A percentile compares a stretch with the other conserved stretches of the same genome.
phyloP scores from a whole-genome alignment of 2,888 invertebrate species.

The Drosophila subsilvestris region DNA sequence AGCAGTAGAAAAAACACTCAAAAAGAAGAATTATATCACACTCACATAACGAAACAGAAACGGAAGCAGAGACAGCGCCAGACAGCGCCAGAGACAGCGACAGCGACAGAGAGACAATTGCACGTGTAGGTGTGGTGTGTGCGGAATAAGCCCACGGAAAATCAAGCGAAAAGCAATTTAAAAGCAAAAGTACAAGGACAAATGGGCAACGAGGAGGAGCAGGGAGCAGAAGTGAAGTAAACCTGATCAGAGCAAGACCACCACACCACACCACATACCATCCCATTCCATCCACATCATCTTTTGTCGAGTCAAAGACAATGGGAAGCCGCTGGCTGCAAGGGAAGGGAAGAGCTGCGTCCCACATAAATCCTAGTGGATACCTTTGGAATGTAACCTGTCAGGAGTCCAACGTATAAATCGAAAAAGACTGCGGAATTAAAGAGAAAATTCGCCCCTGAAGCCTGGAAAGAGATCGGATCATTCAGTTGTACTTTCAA shows the following conservation, averaged over 20 bases:
- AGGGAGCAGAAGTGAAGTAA: not conserved
- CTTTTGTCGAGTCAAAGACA: not conserved
- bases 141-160: conserved; percentile 48
- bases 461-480: no score
- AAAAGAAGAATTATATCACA: conserved; percentile 30
- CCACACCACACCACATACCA: no score
- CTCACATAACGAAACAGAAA: not conserved
- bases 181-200: conserved; percentile 68
- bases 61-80: no score
- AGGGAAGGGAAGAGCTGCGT: not conserved
- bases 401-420: no score
- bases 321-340: not conserved
- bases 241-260: not conserved
- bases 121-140: conserved; percentile 9
- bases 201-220: conserved; percentile 48
- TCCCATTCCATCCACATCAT: not conserved
- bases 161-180: conserved; percentile 70
- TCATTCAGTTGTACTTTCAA: no score
- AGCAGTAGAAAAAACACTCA: not conserved
- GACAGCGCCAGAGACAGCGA: no score
- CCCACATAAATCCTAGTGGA: no score
- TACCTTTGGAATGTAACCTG: no score
- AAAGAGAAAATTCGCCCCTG: no score
- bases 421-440: no score
- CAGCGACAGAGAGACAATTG: not conserved